A percentile compares a stretch with the other conserved stretches of the same genome.
Conservation (phyloP, 2,888 invertebrate species). For the Brachypterus glaber region DNA sequence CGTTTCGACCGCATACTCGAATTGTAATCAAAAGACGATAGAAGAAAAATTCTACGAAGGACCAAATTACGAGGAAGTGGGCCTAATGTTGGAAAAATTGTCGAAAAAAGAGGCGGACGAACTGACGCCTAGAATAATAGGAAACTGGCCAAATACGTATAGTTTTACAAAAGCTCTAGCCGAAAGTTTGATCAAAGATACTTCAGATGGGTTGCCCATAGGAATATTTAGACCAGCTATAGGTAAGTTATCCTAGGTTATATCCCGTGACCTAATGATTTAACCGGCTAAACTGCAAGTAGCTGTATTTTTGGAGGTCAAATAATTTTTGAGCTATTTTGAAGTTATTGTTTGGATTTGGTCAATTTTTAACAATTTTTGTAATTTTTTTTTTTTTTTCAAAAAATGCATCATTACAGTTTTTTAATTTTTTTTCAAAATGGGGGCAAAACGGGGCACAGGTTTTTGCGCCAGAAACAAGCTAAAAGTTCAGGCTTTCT, state of each 20-base stretch:
- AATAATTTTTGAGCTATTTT: too few relatives aligned
- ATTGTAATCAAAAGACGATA: conserved; percentile 54
- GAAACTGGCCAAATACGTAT: conserved; percentile 74
- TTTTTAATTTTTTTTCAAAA: conserved; percentile 14
- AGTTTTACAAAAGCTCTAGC: conserved; percentile 79
- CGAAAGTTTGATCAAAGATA: conserved; percentile 55
- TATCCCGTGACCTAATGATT: not conserved
- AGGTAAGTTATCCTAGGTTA: conserved; percentile 39
- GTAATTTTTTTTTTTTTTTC: too few relatives aligned
- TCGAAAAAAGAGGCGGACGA: conserved; percentile 26
- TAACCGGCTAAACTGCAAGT: too few relatives aligned
- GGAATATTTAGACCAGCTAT: conserved; percentile 76
- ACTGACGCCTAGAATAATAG: conserved; percentile 44
- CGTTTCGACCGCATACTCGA: conserved; percentile 74
- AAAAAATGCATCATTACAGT: too few relatives aligned
- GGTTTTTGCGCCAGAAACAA: too few relatives aligned
- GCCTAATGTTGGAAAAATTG: conserved; percentile 38
- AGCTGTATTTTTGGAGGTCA: too few relatives aligned
- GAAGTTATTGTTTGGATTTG: not conserved
- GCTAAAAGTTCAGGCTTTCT: too few relatives aligned
- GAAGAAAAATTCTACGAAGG: conserved; percentile 62
- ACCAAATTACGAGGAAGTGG: conserved; percentile 42
- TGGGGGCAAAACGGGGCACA: too few relatives aligned
- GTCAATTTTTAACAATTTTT: not conserved
- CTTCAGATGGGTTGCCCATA: conserved; percentile 54